A percentile compares a stretch with the other conserved stretches of the same genome.
Evolutionary conservation across 2,113 vertebrate species (phyloP).

Genomic region (Saccopteryx leptura): DNA sequence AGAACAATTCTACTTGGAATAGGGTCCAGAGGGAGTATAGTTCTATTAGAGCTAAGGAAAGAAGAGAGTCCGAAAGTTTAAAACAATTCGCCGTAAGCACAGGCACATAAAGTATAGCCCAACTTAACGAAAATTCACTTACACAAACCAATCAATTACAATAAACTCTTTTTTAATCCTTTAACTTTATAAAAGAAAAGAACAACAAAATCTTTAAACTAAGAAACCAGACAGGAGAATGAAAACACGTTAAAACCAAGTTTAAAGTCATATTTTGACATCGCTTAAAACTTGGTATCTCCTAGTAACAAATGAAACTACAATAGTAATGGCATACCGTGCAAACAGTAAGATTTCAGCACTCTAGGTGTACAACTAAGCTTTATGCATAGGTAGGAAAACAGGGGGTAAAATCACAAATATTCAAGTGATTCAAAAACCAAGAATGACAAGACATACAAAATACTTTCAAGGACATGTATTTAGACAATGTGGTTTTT

Average conservation of each 20-base stretch:
- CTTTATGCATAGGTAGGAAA: background rate
- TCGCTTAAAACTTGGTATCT: conserved; percentile 48
- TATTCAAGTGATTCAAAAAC: conserved; percentile 37
- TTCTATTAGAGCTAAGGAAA: background rate
- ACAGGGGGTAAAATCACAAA: background rate
- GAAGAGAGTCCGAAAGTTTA: conserved; percentile 31
- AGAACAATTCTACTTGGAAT: background rate
- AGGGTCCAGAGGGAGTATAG: background rate
- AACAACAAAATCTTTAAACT: conserved; percentile 44
- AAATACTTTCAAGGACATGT: background rate
- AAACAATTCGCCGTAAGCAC: conserved; percentile 37
- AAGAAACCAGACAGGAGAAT: background rate
- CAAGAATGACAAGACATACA: background rate
- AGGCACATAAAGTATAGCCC: conserved; percentile 21
- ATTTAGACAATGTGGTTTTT: conserved; percentile 1
- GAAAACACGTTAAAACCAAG: conserved; percentile 32
- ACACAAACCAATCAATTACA: background rate
- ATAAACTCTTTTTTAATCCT: conserved; percentile 17
- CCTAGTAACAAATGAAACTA: background rate
- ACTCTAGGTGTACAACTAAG: background rate
- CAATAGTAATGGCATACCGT: background rate
- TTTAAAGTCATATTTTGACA: conserved; percentile 5
- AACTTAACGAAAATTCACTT: conserved; percentile 38
- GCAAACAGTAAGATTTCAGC: background rate
- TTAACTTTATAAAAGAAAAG: conserved; percentile 54